Conservation (phyloP, 2,113 vertebrate genomes). For the Pagrus major region DNA sequence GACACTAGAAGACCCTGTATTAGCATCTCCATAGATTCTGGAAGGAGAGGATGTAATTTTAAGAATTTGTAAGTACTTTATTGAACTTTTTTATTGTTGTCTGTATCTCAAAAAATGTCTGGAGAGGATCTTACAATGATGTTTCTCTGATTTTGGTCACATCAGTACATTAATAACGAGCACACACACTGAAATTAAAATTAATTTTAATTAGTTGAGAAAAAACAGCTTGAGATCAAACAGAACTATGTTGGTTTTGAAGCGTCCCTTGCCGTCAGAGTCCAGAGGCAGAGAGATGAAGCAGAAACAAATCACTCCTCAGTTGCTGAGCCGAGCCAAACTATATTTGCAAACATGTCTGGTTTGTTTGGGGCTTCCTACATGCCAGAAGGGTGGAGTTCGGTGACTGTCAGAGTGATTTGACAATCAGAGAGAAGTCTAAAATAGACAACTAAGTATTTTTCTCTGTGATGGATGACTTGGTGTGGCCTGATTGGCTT, state of each 20-base stretch:
- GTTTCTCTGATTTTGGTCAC: background rate
- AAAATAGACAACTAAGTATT: conserved; percentile 15
- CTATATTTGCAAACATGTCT: conserved; percentile 30
- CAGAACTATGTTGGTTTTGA: background rate
- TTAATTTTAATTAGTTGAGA: conserved; percentile 58
- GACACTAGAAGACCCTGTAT: too few species aligned
- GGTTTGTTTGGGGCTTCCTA: conserved; percentile 25
- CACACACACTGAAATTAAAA: conserved; percentile 36
- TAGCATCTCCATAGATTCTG: background rate
- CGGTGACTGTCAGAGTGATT: conserved; percentile 24
- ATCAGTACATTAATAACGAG: conserved; percentile 38
- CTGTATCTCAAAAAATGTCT: background rate
- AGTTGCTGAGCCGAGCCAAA: conserved; percentile 14
- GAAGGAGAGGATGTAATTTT: background rate
- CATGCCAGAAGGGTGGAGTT: conserved; percentile 34
- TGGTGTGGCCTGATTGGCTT: conserved; percentile 33
- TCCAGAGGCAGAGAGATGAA: background rate
- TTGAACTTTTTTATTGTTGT: background rate
- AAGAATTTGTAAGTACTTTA: background rate
- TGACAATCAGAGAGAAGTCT: conserved; percentile 34
- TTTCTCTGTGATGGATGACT: conserved; percentile 41
- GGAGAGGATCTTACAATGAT: background rate
- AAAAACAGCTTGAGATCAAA: conserved; percentile 39
- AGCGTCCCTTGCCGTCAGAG: background rate
- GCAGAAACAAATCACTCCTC: conserved; percentile 15